phyloP scores from a whole-genome alignment of 2,797 vertebrate species.

The Poeciliopsis turneri region DNA sequence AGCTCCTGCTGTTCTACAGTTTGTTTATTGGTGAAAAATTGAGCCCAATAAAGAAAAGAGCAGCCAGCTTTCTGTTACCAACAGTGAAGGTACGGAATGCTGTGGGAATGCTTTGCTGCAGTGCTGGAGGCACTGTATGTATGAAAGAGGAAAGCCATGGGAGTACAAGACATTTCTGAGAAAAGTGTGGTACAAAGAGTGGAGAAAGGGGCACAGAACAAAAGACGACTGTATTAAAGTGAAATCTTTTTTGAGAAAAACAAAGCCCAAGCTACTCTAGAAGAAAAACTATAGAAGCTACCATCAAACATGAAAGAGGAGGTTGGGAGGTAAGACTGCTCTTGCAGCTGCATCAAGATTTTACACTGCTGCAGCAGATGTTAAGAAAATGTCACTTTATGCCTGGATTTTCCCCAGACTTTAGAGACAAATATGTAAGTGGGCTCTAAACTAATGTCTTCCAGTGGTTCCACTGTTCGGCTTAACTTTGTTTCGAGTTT shows the following conservation, averaged over 20 bases:
- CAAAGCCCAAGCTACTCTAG: neutral
- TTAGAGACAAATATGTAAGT: neutral
- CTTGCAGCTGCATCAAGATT: neutral
- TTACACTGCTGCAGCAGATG: neutral
- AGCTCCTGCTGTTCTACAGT: conserved; percentile 1
- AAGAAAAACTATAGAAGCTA: neutral
- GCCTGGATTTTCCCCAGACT: neutral
- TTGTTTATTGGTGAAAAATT: conserved; percentile 11
- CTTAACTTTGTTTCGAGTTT: no score
- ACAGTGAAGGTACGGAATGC: conserved; percentile 1
- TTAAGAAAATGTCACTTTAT: neutral
- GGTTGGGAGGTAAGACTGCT: neutral
- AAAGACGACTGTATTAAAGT: neutral
- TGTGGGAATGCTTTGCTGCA: conserved; percentile 7
- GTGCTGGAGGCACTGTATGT: neutral
- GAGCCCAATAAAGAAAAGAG: neutral
- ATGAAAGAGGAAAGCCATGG: conserved; percentile 2
- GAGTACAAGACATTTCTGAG: conserved; percentile 4
- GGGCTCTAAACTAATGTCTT: no score
- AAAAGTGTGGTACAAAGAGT: neutral
- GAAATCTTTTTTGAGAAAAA: neutral
- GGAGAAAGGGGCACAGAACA: neutral
- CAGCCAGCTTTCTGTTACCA: neutral
- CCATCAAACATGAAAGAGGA: neutral
- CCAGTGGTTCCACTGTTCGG: neutral